These are phyloP conservation scores for Osedax fenrisi DNA, from an alignment of 2,888 invertebrate species.

Conservation along the genomic window DNA sequence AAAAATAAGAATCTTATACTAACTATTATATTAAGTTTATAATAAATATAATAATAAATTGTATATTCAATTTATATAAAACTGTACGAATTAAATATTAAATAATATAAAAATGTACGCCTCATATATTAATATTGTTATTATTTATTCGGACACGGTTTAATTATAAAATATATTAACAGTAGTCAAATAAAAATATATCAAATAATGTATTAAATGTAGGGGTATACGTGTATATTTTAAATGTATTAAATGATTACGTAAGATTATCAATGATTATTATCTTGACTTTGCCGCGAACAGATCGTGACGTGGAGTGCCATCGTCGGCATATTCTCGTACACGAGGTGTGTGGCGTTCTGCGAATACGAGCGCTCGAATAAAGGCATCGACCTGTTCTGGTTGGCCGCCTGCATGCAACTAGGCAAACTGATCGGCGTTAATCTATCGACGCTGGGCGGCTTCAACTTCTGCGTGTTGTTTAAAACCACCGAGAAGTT, in stretches of 20 bases:
- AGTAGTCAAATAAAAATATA: too few relatives aligned
- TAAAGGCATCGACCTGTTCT: background rate
- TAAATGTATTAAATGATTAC: background rate
- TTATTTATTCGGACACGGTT: too few relatives aligned
- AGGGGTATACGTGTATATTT: background rate
- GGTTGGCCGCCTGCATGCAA: background rate
- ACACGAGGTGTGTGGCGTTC: background rate
- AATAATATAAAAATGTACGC: too few relatives aligned
- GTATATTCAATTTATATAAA: too few relatives aligned
- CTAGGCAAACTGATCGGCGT: background rate
- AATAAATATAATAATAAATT: too few relatives aligned
- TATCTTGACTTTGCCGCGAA: background rate
- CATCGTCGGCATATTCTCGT: background rate
- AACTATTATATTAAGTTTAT: too few relatives aligned
- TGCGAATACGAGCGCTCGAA: background rate
- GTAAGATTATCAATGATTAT: background rate
- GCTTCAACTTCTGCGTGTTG: background rate
- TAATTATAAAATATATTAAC: too few relatives aligned
- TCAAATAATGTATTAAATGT: background rate
- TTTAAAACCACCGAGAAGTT: background rate
- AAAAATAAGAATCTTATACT: too few relatives aligned
- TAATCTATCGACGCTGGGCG: background rate
- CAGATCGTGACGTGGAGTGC: background rate
- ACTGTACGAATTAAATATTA: too few relatives aligned
- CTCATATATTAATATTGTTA: too few relatives aligned